Conservation (phyloP, 2,797 vertebrate genomes). For the Artibeus jamaicensis region DNA sequence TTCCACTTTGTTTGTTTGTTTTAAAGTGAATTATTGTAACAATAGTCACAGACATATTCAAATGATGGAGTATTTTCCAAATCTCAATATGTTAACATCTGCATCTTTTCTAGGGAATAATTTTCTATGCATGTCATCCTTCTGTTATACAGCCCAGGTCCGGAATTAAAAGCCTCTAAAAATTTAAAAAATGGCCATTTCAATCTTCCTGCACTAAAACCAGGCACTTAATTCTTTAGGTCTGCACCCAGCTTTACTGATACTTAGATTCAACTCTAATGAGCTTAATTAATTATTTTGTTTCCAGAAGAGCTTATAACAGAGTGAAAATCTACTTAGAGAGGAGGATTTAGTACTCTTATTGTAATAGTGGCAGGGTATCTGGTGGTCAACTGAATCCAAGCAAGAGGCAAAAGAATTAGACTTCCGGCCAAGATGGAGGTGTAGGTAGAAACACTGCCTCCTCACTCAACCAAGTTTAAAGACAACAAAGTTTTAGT, state of each 20-base stretch:
- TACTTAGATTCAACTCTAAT: neutral
- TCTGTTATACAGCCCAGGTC: neutral
- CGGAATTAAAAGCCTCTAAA: neutral
- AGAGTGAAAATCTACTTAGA: neutral
- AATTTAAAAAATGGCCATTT: neutral
- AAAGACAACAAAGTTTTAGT: too few relatives aligned
- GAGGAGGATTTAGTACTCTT: neutral
- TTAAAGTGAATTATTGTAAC: neutral
- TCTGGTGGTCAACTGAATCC: neutral
- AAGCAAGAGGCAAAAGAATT: neutral
- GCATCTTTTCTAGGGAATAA: neutral
- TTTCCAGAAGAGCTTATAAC: neutral
- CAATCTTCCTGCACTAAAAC: neutral
- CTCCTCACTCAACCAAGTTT: too few relatives aligned
- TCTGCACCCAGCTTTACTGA: neutral
- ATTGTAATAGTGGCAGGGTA: neutral
- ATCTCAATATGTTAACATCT: neutral
- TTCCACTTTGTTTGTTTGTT: neutral
- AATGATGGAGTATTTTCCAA: neutral
- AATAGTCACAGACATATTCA: neutral
- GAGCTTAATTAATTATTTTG: neutral
- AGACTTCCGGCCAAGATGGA: too few relatives aligned
- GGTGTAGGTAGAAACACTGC: too few relatives aligned
- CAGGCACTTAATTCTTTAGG: neutral
- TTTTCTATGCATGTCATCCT: neutral